Conservation (phyloP, 2,797 vertebrate genomes). For the Hafferia zeledoni region DNA sequence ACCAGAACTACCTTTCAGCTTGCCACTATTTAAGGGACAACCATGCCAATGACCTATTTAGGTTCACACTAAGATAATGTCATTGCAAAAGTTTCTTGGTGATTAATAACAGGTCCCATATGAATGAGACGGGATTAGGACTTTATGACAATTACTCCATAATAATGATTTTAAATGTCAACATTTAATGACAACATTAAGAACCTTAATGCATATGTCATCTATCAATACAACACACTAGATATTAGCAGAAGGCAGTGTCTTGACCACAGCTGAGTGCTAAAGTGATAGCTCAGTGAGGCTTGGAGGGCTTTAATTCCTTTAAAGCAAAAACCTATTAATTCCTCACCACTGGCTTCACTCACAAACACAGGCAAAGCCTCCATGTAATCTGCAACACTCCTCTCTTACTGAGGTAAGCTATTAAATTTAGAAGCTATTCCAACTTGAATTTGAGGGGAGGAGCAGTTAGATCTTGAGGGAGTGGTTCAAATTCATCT, state of each 20-base stretch:
- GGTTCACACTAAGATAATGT: not conserved
- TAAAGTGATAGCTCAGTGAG: not conserved
- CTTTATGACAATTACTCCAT: not conserved
- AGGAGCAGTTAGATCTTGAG: not conserved
- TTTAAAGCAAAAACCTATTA: not conserved
- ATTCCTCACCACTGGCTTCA: not conserved
- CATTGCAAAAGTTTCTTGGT: not conserved
- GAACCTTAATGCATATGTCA: not conserved
- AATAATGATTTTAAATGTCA: not conserved
- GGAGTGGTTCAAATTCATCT: slow-evolving; percentile 13
- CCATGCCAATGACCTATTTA: not conserved
- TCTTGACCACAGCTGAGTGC: not conserved
- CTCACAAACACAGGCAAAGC: not conserved
- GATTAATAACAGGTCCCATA: not conserved
- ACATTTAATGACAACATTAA: not conserved
- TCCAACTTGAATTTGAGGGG: not conserved
- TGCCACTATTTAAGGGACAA: not conserved
- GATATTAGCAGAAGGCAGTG: not conserved
- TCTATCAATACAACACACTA: not conserved
- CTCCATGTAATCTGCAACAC: not conserved
- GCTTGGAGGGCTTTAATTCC: not conserved
- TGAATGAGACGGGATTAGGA: not conserved
- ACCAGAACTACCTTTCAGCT: not conserved
- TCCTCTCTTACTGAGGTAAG: not conserved
- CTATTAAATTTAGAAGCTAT: not conserved